phyloP scores from a whole-genome alignment of 2,888 invertebrate genomes.

The Chymomyza caudatula region DNA sequence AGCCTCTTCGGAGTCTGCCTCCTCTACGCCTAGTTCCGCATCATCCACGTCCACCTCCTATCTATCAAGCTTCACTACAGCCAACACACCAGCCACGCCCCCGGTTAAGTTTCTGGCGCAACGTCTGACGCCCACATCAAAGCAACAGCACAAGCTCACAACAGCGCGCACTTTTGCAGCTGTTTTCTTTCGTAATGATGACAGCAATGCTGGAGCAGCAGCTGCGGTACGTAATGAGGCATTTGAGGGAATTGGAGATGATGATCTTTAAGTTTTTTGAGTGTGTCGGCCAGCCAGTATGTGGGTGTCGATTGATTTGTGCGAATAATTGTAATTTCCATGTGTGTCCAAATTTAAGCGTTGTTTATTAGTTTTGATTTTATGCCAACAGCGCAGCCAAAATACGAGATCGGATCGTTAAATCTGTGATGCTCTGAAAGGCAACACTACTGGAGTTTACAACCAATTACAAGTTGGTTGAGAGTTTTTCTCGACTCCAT shows the following conservation, averaged over 20 bases:
- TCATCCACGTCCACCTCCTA: conserved; percentile 44
- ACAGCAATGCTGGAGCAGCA: conserved; percentile 78
- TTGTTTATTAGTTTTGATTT: neutral
- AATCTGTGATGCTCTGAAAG: neutral
- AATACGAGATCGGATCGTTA: conserved; percentile 15
- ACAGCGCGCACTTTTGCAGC: conserved; percentile 77
- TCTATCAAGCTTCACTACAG: conserved; percentile 14
- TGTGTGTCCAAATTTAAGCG: conserved; percentile 15
- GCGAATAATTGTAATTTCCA: conserved; percentile 14
- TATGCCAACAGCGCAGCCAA: conserved; percentile 41
- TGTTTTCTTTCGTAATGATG: conserved; percentile 84
- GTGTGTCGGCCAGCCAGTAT: conserved; percentile 19
- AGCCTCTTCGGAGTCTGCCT: conserved; percentile 49
- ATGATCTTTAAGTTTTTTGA: conserved; percentile 84
- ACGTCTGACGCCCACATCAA: conserved; percentile 79
- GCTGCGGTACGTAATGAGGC: conserved; percentile 90
- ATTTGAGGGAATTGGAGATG: conserved; percentile 96
- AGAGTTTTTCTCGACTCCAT: no score
- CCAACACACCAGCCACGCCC: conserved; percentile 49
- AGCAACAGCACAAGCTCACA: conserved; percentile 80
- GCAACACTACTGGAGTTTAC: conserved; percentile 12
- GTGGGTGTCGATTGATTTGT: conserved; percentile 18
- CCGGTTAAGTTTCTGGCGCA: conserved; percentile 82
- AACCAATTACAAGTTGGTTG: no score
- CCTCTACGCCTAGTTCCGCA: conserved; percentile 56